Evolutionary conservation across 2,888 invertebrate species (phyloP).

Genomic region (Gymnocheta viridis): DNA sequence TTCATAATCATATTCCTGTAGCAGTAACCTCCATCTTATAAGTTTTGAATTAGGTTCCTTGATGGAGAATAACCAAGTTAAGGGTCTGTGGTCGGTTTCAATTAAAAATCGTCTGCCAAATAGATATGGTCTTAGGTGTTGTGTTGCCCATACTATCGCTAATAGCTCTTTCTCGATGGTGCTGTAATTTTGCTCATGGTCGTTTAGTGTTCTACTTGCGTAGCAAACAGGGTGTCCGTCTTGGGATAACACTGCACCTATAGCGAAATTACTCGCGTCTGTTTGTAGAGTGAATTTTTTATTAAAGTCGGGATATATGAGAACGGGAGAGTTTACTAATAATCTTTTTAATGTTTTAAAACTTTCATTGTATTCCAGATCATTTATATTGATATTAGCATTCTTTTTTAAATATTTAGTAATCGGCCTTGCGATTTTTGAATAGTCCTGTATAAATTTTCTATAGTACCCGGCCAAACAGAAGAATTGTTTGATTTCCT

Average conservation of each 20-base stretch:
- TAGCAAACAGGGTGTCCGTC: slow-evolving; percentile 37
- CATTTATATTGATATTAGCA: not conserved
- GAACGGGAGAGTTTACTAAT: no score
- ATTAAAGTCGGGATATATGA: no score
- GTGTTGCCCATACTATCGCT: no score
- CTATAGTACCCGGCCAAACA: no score
- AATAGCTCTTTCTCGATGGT: slow-evolving; percentile 60
- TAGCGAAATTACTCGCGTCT: slow-evolving; percentile 44
- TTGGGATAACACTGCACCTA: slow-evolving; percentile 51
- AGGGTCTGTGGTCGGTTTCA: not conserved
- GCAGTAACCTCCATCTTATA: slow-evolving; percentile 21
- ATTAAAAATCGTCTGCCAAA: slow-evolving; percentile 32
- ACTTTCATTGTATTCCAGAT: no score
- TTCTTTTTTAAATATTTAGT: slow-evolving; percentile 17
- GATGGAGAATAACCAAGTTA: not conserved
- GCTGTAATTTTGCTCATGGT: slow-evolving; percentile 51
- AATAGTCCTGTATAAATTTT: no score
- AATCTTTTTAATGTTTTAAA: no score
- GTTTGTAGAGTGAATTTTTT: slow-evolving; percentile 34
- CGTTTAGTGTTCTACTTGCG: slow-evolving; percentile 30
- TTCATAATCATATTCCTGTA: no score
- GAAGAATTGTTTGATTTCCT: no score
- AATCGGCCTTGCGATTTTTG: slow-evolving; percentile 26
- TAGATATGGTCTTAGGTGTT: slow-evolving; percentile 44
- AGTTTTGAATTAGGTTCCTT: not conserved